Evolutionary conservation across 2,888 invertebrate species (phyloP).

Genomic region (Ennomos quercinarius): DNA sequence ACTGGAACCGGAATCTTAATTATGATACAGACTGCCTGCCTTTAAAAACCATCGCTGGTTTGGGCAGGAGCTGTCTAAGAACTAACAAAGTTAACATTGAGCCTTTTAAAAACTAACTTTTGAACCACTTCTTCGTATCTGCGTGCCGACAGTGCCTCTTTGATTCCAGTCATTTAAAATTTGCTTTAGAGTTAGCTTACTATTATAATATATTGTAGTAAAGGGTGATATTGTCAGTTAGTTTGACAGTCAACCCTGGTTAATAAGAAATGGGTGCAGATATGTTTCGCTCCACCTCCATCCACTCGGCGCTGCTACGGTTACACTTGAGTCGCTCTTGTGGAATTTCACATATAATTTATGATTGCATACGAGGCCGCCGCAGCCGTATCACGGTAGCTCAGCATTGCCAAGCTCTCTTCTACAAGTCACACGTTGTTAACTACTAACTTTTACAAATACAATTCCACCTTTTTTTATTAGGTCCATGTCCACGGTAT

Average conservation of each 20-base stretch:
- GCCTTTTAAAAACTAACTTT: no score
- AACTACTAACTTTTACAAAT: constrained; percentile 37
- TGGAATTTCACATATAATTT: constrained; percentile 62
- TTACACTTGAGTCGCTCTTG: constrained; percentile 62
- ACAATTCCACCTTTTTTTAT: no score
- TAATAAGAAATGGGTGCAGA: constrained; percentile 60
- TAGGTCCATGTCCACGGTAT: no score
- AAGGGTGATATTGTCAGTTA: background rate
- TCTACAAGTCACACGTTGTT: constrained; percentile 37
- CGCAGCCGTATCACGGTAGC: constrained; percentile 52
- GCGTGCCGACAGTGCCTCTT: no score
- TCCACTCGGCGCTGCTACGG: constrained; percentile 44
- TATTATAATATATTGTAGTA: no score
- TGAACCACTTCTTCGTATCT: no score
- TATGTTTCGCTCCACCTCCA: constrained; percentile 72
- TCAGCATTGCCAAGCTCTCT: constrained; percentile 41
- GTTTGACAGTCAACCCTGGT: constrained; percentile 20
- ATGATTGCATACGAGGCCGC: constrained; percentile 53
- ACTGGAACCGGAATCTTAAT: constrained; percentile 18
- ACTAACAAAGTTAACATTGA: no score
- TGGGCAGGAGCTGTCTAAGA: no score
- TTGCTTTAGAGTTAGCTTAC: no score
- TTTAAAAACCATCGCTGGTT: background rate
- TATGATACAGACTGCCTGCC: constrained; percentile 2
- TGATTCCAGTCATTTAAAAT: no score